Base-by-base conservation (phyloP, 2,113 vertebrate species). In the Rhadina sibilatrix region DNA sequence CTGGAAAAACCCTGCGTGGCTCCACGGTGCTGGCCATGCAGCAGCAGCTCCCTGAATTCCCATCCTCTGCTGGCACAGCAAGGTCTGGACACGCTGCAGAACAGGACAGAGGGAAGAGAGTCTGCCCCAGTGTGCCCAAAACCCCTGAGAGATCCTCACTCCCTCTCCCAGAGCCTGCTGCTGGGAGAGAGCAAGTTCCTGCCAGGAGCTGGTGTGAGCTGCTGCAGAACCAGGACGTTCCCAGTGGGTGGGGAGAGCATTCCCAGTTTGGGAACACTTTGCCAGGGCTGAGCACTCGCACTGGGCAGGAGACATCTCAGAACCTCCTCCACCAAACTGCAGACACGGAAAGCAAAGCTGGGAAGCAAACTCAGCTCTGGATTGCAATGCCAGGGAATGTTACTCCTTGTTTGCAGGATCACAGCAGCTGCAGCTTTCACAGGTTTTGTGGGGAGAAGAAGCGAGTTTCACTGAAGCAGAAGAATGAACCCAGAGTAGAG, bases 11-110 rank as follows among this genome's bases (percentile, higher is more conserved):
- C 52, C 90, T 24, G 1, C 30, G 0, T 9, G 35, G 38, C 52
- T 66, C 54, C 33, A 2, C n/a, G 83, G 28, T 7, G 52, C 31
- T 88, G 88, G 49, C n/a, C 70, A 74, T 0, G 4, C 28, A 9
- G 21, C 30, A 2, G 11, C 49, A 75, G 69, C 49, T 60, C 77
- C 40, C 2, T 10, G 5, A 53, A 49, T 9, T 46, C 5, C 57
- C 0, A 0, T 10, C 25, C 61, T 33, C 52, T 15, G 18, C 9
- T 9, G 50, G 50, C 50, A 69, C 5, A 5, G 11, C 2, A 3
- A 47, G 44, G 5, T 9, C 53, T 85, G 0, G 0, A 6, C 30
- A 5, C 1, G 14, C 57, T n/a, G 35, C 0, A 3, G 6, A 16
- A 24, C 17, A 57, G 49, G 33, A 31, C 0, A 7, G n/a, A 23